Conservation (phyloP, 2,888 invertebrate species). For the Cinara cedri region DNA sequence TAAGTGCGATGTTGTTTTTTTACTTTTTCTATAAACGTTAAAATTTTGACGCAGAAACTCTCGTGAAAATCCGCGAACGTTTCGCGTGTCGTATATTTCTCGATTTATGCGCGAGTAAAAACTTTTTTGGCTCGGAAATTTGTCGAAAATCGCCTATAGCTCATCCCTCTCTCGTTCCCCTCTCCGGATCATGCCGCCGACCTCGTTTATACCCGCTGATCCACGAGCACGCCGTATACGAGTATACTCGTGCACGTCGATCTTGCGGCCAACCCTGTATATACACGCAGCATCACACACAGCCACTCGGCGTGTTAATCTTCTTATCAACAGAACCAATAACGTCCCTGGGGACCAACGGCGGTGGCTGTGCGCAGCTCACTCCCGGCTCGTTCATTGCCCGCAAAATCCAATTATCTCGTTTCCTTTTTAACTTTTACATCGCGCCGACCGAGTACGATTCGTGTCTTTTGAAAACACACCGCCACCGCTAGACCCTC, state of each 20-base stretch:
- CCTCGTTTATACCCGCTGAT: neutral
- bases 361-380: conserved; percentile 8
- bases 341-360: conserved; percentile 49
- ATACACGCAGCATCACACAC: neutral
- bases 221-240: conserved; percentile 26
- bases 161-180: no score
- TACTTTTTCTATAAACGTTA: no score
- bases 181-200: neutral
- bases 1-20: no score
- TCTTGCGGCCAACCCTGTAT: conserved; percentile 7
- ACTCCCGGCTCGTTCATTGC: conserved; percentile 41
- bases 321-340: conserved; percentile 57
- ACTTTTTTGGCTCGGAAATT: no score
- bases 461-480: conserved; percentile 49
- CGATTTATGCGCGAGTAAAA: no score
- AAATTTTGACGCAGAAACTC: no score
- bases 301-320: conserved; percentile 50
- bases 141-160: no score
- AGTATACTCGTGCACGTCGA: no score
- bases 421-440: conserved; percentile 56
- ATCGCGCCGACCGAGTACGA: neutral
- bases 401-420: conserved; percentile 57
- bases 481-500: neutral
- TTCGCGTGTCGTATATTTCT: no score
- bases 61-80: no score